A percentile compares a stretch with the other conserved stretches of the same genome.
phyloP scores from a whole-genome alignment of 2,113 vertebrate species.

The Aegotheles bennettii region DNA sequence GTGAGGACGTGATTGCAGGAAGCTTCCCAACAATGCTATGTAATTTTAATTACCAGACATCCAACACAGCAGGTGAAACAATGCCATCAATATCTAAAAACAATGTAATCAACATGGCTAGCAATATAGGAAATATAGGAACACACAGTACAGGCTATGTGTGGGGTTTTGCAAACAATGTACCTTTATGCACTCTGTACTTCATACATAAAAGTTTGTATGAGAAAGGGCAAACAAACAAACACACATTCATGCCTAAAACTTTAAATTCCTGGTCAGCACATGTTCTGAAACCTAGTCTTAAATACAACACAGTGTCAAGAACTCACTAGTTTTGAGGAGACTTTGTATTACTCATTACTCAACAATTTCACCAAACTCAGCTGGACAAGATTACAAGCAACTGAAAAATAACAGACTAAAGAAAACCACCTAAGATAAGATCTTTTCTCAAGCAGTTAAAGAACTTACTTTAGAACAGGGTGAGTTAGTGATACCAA shows the following conservation, averaged over 20 bases:
- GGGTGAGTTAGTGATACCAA: neutral
- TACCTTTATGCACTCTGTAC: neutral
- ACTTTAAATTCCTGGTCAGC: neutral
- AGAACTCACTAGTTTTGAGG: neutral
- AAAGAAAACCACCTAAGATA: neutral
- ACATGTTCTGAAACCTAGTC: neutral
- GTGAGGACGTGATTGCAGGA: slow-evolving; percentile 39
- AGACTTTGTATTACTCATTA: neutral
- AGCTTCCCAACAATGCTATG: slow-evolving; percentile 30
- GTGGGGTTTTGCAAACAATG: neutral
- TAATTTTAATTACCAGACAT: slow-evolving; percentile 67
- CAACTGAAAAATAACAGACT: neutral
- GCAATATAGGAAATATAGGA: neutral
- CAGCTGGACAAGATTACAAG: neutral
- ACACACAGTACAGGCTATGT: neutral
- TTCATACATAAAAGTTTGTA: neutral
- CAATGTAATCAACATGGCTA: neutral
- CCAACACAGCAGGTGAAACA: neutral
- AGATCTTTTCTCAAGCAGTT: neutral
- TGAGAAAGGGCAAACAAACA: neutral
- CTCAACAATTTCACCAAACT: neutral
- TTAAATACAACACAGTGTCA: neutral
- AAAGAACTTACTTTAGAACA: neutral
- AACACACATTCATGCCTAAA: neutral
- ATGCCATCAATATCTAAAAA: neutral